Evolutionary conservation across 2,797 vertebrate genomes (phyloP), one percentile per base, ranked within the genome.

Genomic region (Kryptolebias ocellatus): DNA sequence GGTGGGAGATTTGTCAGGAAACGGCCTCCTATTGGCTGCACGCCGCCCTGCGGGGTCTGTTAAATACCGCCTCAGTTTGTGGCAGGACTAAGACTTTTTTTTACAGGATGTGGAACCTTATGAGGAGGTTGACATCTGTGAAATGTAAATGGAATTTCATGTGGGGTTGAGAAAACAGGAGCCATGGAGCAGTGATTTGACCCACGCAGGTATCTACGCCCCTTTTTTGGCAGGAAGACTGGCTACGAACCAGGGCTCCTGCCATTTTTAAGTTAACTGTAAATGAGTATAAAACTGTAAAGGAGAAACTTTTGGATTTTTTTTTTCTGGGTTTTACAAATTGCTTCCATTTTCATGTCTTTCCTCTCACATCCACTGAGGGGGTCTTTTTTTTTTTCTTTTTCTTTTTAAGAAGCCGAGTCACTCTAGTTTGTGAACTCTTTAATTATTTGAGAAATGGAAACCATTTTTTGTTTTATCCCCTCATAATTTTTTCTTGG

Each of bases 221-320:
- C 80, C 72, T 84, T 37, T 24, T 80, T 88, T 89, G 89, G 87
- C 70, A 83, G 84, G 76, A 74, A 80, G 80, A 85, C 83, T 86
- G 86, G 83, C 83, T 80, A 49, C 24, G 79, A 83, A 79, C 83
- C 82, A 87, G 90, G 86, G 79, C 82, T 85, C 76, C 84, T 79
- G 84, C 83, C 83, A 61, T 91, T 92, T 93, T 92, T 92, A 91
- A 92, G 87, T 92, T 89, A 92, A 89, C 83, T 91, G 90, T 92
- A 90, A 90, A 92, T 90, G 81, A 92, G 84, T 88, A 89, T 88
- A 90, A 90, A 90, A 89, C 76, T 91, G 89, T 92, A 90, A 89
- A 90, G 86, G 83, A 92, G 82, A 89, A 88, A 83, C 72, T 76
- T 57, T 66, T 81, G 68, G 70, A 74, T 76, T 71, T 77, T 76